phyloP scores from a whole-genome alignment of 2,113 vertebrate genomes.

The Onychostruthus taczanowskii region DNA sequence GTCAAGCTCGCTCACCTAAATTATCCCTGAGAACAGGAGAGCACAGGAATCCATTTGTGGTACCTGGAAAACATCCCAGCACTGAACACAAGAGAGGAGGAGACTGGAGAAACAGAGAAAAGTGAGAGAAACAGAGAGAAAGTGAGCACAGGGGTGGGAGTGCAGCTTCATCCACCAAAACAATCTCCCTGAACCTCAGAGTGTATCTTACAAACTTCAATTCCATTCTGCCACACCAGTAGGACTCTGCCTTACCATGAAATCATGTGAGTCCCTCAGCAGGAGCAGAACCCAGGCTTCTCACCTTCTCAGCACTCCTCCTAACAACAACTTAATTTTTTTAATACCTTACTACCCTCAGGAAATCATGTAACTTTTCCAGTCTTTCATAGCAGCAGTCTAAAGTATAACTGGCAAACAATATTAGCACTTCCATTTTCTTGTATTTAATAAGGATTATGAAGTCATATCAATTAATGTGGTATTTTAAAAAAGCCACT shows the following conservation, averaged over 20 bases:
- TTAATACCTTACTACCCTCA: not conserved
- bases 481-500: not conserved
- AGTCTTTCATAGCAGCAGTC: not conserved
- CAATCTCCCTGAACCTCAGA: not conserved
- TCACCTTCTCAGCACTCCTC: not conserved
- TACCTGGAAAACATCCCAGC: not conserved
- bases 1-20: not conserved
- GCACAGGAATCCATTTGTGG: too few species aligned
- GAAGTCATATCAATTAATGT: not conserved
- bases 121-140: not conserved
- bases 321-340: not conserved
- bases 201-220: rapidly evolving
- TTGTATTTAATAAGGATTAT: not conserved
- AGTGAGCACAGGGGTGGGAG: not conserved
- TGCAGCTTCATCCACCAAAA: not conserved
- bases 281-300: not conserved
- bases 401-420: not conserved
- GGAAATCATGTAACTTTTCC: not conserved
- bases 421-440: not conserved
- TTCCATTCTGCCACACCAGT: not conserved
- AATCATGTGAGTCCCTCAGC: not conserved
- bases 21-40: not conserved
- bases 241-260: not conserved
- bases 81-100: not conserved
- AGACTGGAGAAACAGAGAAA: too few species aligned